Evolutionary conservation across 2,888 invertebrate species (phyloP), one percentile per base, ranked within the genome.

Genomic region (Yponomeuta evonymella): DNA sequence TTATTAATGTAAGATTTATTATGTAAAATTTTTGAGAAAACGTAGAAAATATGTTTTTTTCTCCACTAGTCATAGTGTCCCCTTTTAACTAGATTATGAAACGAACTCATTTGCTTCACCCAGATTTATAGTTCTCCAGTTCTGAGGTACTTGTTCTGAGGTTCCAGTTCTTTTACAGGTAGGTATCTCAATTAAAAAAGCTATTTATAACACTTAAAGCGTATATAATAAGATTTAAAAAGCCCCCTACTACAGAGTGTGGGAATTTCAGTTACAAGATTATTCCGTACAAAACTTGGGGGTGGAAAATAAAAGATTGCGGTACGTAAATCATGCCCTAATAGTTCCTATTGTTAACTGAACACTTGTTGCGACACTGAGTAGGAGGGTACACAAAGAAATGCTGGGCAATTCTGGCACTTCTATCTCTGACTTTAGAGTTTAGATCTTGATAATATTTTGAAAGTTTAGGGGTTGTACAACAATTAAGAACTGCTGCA

Each of bases 241-340:
- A 65, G 23, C 1, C 12, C 63, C 70, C 58, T 15, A 58, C 33
- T 63, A 2, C n/a, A 48, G 70, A 65, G 85, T 89, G 89, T 92
- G 91, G 89, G 91, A 92, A 91, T 89, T 88, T 91, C 90, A 85
- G 90, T 92, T 91, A 87, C 82, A 79, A 82, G 81, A 84, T 85
- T 81, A 80, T 79, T 81, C 77, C 75, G 83, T 81, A 51, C 79
- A 77, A 76, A 79, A 82, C 77, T 79, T 63, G 63, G 78, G 89
- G 90, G 89, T 87, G 88, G 86, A 87, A 88, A 89, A 88, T 87
- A 88, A 90, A 86, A 79, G 77, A 64, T 48, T 33, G 11, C 74
- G 81, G 83, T 84, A 80, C 84, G 90, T 90, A 92, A 91, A 91
- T 90, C 91, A 90, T 62, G 85, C 87, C 87, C 87, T 90, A 90